Conservation (phyloP, 2,797 vertebrate species). For the Xenopus petersii region DNA sequence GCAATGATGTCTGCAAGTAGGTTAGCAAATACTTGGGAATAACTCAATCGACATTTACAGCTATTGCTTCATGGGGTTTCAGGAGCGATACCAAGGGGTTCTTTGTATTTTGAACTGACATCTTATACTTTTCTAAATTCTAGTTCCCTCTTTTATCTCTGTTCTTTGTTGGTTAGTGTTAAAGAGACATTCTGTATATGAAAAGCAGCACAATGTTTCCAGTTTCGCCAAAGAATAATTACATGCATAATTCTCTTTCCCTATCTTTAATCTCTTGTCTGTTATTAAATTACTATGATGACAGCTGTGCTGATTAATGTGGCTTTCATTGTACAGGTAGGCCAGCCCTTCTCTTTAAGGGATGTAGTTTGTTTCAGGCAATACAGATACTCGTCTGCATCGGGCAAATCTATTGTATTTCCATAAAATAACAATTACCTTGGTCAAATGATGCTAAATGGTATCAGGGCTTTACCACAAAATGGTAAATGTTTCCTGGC, state of each 20-base stretch:
- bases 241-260: background rate
- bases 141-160: background rate
- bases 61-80: slow-evolving; percentile 57
- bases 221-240: background rate
- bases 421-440: background rate
- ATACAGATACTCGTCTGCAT: background rate
- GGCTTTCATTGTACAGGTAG: background rate
- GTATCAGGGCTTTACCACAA: background rate
- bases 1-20: slow-evolving; percentile 72
- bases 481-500: too few species aligned
- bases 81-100: background rate
- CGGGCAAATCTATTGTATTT: background rate
- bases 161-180: background rate
- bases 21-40: slow-evolving; percentile 72
- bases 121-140: background rate
- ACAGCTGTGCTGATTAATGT: background rate
- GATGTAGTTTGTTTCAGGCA: background rate
- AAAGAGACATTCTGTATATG: too few species aligned
- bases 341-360: too few species aligned
- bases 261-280: slow-evolving; percentile 7
- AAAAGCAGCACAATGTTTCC: background rate
- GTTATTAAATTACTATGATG: slow-evolving; percentile 12
- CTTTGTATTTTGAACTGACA: background rate
- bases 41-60: slow-evolving; percentile 69
- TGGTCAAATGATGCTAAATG: background rate